Conservation (phyloP, 2,113 vertebrate genomes). For the Irena cyanogastra region DNA sequence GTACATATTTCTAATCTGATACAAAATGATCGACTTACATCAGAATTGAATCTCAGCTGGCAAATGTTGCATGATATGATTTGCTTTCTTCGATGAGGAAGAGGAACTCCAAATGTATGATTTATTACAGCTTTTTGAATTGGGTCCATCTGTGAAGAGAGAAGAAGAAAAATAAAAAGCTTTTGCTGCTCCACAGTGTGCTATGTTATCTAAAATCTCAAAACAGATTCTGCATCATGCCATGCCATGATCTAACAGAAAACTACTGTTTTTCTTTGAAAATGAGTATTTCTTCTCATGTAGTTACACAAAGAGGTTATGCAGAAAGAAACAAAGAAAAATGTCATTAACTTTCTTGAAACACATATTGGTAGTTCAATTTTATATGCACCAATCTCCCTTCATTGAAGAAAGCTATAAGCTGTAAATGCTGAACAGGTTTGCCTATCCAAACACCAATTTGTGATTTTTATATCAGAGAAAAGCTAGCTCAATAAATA, state of each 20-base stretch:
- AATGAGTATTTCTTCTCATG: not conserved
- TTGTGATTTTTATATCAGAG: not conserved
- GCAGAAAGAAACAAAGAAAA: not conserved
- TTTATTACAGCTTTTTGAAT: constrained; percentile 97
- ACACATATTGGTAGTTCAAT: not conserved
- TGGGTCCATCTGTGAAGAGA: constrained; percentile 90
- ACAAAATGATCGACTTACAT: constrained; percentile 84
- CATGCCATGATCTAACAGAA: not conserved
- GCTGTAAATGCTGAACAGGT: not conserved
- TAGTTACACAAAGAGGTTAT: not conserved
- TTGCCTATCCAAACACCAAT: not conserved
- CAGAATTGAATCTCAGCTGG: constrained; percentile 97
- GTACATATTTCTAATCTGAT: constrained; percentile 47
- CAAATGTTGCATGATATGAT: constrained; percentile 92
- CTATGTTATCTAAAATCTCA: not conserved
- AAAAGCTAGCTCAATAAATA: not conserved
- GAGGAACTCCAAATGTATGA: constrained; percentile 90
- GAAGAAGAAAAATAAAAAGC: constrained; percentile 76
- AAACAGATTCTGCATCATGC: not conserved
- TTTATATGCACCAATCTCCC: not conserved
- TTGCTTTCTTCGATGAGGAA: constrained; percentile 88
- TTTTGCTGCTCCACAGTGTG: constrained; percentile 59
- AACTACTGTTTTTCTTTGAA: constrained; percentile 17
- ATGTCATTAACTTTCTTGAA: not conserved
- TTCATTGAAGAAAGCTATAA: not conserved